Evolutionary conservation across 1,140 invertebrate genomes (phyloP).

Genomic region (Anastrepha obliqua): DNA sequence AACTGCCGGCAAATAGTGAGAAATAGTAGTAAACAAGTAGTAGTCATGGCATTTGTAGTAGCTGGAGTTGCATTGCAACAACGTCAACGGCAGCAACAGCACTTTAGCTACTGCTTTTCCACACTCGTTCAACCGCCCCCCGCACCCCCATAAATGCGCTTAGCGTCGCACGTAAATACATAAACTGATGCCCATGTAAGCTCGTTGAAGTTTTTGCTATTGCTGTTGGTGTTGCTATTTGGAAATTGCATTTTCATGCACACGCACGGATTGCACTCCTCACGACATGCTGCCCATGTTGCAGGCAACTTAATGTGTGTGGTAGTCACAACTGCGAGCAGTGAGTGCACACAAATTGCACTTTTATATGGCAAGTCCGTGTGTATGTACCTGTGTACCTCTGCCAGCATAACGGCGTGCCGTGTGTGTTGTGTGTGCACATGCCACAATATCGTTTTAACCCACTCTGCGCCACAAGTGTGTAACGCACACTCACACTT

Average conservation of each 20-base stretch:
- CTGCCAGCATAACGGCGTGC: background rate
- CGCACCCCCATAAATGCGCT: constrained; percentile 7
- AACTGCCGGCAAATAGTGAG: background rate
- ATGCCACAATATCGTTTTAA: constrained; percentile 34
- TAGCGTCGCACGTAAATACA: background rate
- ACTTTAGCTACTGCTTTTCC: constrained; percentile 10
- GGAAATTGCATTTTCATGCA: constrained; percentile 29
- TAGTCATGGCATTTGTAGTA: background rate
- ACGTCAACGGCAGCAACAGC: background rate
- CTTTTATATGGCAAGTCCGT: constrained; percentile 18
- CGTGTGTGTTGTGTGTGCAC: background rate
- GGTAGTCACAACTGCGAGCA: background rate
- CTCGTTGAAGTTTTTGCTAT: background rate
- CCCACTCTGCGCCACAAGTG: constrained; percentile 41
- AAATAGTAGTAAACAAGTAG: constrained; percentile 16
- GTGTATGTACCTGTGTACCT: background rate
- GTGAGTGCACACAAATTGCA: constrained; percentile 38
- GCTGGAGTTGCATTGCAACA: background rate
- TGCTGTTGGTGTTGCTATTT: background rate
- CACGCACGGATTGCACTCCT: constrained; percentile 26
- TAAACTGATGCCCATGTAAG: background rate
- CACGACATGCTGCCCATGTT: constrained; percentile 8
- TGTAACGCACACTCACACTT: constrained; percentile 13
- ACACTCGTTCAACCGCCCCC: background rate
- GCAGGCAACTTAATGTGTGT: constrained; percentile 38